phyloP scores from a whole-genome alignment of 2,888 invertebrate species.

The Polia nebulosa region DNA sequence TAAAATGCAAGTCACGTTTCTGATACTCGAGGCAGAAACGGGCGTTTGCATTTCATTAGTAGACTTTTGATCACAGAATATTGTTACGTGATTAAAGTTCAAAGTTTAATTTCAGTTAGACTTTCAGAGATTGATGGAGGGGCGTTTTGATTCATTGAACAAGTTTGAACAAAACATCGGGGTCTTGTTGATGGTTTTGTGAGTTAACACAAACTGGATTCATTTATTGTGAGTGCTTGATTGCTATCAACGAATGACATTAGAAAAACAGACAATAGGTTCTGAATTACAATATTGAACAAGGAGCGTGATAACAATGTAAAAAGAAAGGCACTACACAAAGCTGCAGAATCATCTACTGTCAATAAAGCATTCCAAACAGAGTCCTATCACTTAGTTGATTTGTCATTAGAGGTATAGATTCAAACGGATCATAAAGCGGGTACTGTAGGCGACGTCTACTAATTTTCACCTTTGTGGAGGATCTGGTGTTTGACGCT shows the following conservation, averaged over 20 bases:
- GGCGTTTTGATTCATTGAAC: constrained; percentile 57
- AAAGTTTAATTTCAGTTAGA: constrained; percentile 61
- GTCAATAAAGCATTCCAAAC: constrained; percentile 7
- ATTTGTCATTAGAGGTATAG: constrained; percentile 37
- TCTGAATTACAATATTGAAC: neutral
- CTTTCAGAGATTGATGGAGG: constrained; percentile 47
- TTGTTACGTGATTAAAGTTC: constrained; percentile 64
- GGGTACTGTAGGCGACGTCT: constrained; percentile 61
- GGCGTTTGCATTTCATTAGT: constrained; percentile 67
- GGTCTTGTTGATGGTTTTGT: constrained; percentile 29
- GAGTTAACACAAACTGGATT: constrained; percentile 27
- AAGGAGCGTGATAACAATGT: neutral
- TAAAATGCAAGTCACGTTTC: constrained; percentile 66
- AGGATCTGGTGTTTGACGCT: constrained; percentile 66
- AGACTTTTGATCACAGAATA: constrained; percentile 66
- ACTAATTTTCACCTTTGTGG: constrained; percentile 70
- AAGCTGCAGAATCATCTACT: neutral
- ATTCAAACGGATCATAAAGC: constrained; percentile 56
- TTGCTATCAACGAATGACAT: constrained; percentile 27
- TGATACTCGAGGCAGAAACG: constrained; percentile 60
- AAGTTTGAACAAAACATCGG: constrained; percentile 42
- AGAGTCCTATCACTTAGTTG: neutral
- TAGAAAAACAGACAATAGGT: constrained; percentile 5
- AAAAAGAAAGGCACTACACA: constrained; percentile 5
- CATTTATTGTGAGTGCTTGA: constrained; percentile 33